A percentile compares a stretch with the other conserved stretches of the same genome.
Evolutionary conservation across 2,797 vertebrate species (phyloP).

Genomic region (Phrynocephalus vlangalii): DNA sequence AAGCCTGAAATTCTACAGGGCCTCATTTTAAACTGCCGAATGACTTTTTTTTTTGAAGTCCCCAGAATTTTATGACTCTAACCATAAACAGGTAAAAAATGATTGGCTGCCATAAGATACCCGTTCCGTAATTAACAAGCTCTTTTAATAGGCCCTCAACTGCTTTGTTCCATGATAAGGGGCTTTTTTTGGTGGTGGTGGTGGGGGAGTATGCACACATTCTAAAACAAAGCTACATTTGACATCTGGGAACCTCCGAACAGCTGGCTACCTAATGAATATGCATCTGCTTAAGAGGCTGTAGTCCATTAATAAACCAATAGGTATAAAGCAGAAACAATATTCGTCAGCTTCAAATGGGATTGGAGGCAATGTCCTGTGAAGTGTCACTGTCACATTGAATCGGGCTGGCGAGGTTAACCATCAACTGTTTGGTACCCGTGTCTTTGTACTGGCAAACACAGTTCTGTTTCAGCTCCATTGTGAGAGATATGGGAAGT

Average conservation of each 20-base stretch:
- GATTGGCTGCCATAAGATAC: conserved; percentile 74
- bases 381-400: conserved; percentile 85
- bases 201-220: conserved; percentile 57
- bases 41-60: conserved; percentile 44
- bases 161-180: conserved; percentile 80
- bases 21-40: conserved; percentile 32
- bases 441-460: conserved; percentile 15
- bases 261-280: conserved; percentile 88
- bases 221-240: conserved; percentile 80
- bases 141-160: conserved; percentile 83
- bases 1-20: background rate
- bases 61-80: conserved; percentile 59
- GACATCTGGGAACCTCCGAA: conserved; percentile 85
- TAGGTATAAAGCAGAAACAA: conserved; percentile 82
- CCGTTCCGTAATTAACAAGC: conserved; percentile 81
- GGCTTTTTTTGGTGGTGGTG: conserved; percentile 38
- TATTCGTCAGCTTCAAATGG: conserved; percentile 82
- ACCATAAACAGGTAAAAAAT: conserved; percentile 45
- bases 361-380: conserved; percentile 82
- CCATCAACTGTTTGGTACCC: conserved; percentile 8
- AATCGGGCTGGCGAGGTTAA: conserved; percentile 76
- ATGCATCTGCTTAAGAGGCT: conserved; percentile 86
- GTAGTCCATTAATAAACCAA: conserved; percentile 86
- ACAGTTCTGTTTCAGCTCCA: conserved; percentile 5
- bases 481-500: background rate